Percentiles rank a stretch among this genome's conserved stretches.
These are phyloP conservation scores for Hypanus sabinus DNA, from an alignment of 2,113 vertebrate genomes.

Conservation along the genomic window DNA sequence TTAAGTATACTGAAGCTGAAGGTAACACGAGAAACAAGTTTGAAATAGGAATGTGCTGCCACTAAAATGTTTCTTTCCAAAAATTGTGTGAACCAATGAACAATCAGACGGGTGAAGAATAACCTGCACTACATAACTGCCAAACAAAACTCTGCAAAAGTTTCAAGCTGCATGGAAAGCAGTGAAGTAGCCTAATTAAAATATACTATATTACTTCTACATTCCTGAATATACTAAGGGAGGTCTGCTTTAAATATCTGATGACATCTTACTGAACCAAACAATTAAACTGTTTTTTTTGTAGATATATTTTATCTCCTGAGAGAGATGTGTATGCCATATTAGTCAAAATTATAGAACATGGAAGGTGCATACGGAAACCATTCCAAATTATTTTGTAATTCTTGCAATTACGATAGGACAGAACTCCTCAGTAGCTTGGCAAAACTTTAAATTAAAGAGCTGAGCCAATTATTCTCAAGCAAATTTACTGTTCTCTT, in stretches of 20 bases:
- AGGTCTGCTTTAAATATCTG: conserved; percentile 6
- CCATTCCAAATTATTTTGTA: background rate
- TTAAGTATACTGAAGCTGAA: background rate
- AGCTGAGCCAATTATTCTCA: background rate
- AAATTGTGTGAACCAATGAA: background rate
- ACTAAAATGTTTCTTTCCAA: background rate
- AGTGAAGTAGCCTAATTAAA: background rate
- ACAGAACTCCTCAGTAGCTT: background rate
- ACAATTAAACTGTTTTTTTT: background rate
- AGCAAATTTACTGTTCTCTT: background rate
- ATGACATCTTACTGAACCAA: background rate
- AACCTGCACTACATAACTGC: background rate
- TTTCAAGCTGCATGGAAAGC: background rate
- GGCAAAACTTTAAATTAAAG: background rate
- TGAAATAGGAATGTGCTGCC: background rate
- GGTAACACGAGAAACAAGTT: background rate
- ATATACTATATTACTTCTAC: background rate
- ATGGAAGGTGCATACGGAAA: background rate
- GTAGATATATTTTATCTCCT: background rate
- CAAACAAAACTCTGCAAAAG: background rate
- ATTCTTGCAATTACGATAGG: background rate
- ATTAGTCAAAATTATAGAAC: background rate
- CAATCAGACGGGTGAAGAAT: background rate
- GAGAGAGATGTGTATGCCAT: background rate
- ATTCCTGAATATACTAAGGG: background rate